Evolutionary conservation across 2,888 invertebrate genomes (phyloP).

Genomic region (Argyresthia goedartella): DNA sequence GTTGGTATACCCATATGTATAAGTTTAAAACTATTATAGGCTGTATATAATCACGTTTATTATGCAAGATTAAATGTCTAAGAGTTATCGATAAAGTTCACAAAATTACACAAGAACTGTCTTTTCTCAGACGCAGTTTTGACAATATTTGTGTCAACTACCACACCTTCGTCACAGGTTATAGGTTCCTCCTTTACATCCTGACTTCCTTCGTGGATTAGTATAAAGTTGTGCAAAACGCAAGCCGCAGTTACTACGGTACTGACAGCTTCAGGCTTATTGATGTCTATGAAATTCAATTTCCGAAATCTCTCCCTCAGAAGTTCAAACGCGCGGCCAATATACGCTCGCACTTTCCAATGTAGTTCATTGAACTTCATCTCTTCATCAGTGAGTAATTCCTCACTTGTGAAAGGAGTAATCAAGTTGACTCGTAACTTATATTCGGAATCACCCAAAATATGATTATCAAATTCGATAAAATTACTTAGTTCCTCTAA

Average conservation of each 20-base stretch:
- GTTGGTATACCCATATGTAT: no score
- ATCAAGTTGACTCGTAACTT: constrained; percentile 48
- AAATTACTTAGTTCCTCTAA: constrained; percentile 41
- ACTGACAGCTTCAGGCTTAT: constrained; percentile 35
- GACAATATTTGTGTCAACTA: constrained; percentile 44
- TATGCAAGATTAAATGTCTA: no score
- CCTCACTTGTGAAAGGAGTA: constrained; percentile 51
- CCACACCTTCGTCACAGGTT: constrained; percentile 44
- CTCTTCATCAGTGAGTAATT: constrained; percentile 51
- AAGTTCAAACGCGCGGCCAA: constrained; percentile 51
- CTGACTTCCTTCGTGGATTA: constrained; percentile 48
- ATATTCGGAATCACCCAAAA: constrained; percentile 51
- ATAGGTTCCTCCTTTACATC: constrained; percentile 45
- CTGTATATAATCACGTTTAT: no score
- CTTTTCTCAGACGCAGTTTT: constrained; percentile 49
- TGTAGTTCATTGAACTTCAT: constrained; percentile 59
- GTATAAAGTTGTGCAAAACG: constrained; percentile 54
- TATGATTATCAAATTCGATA: constrained; percentile 54
- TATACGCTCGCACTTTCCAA: constrained; percentile 47
- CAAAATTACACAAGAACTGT: constrained; percentile 57
- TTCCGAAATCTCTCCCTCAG: constrained; percentile 47
- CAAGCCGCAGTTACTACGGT: constrained; percentile 45
- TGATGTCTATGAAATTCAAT: constrained; percentile 42
- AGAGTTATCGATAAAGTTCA: constrained; percentile 40
- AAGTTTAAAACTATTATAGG: no score